These are phyloP conservation scores for Brachionus asplanchnoidis DNA, from an alignment of 1,140 invertebrate genomes.

Conservation along the genomic window DNA sequence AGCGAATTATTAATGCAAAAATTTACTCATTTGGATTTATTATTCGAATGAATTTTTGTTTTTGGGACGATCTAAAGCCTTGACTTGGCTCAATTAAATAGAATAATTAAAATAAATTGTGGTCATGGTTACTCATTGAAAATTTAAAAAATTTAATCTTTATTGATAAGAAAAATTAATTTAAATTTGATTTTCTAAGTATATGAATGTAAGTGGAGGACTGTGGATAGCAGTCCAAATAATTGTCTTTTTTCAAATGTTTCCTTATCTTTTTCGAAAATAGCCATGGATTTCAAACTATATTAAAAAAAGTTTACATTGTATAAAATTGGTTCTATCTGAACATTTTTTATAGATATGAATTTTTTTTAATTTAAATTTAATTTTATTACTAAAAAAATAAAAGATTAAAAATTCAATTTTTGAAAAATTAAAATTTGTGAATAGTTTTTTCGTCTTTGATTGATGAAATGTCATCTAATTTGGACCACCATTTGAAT, in stretches of 20 bases:
- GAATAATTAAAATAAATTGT: neutral
- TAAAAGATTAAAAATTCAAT: neutral
- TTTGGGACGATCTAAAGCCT: neutral
- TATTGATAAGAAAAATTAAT: neutral
- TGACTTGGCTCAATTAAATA: neutral
- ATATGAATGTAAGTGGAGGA: neutral
- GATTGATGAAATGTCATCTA: constrained; percentile 2
- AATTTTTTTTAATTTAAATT: neutral
- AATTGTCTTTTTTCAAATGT: neutral
- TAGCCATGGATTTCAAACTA: neutral
- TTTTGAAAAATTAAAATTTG: constrained; percentile 11
- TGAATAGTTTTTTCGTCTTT: constrained; percentile 26
- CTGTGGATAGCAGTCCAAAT: neutral
- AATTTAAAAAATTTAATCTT: neutral
- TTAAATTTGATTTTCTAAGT: neutral
- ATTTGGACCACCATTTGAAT: constrained; percentile 37
- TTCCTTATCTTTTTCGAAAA: neutral
- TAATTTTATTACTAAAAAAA: neutral
- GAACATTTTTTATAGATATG: too few relatives aligned
- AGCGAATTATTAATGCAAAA: neutral
- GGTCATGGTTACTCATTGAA: neutral
- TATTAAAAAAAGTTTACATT: too few relatives aligned
- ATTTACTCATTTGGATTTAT: neutral
- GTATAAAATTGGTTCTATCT: too few relatives aligned
- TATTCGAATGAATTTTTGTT: neutral